phyloP scores from a whole-genome alignment of 2,888 invertebrate genomes.

The Operophtera brumata region DNA sequence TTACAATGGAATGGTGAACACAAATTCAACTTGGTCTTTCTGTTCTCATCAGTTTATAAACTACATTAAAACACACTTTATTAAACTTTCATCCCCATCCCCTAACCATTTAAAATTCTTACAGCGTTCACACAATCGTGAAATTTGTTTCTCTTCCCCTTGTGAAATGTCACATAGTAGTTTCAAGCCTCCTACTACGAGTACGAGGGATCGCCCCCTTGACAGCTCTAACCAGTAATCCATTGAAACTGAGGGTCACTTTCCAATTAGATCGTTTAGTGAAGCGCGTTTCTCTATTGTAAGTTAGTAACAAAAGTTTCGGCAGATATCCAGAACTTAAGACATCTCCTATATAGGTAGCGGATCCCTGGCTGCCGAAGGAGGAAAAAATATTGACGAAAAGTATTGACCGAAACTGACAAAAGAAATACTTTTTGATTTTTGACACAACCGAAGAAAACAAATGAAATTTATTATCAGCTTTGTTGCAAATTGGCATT shows the following conservation, averaged over 20 bases:
- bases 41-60: slow-evolving; percentile 7
- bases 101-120: slow-evolving; percentile 51
- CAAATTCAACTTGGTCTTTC: neutral
- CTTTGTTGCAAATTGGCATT: too few species aligned
- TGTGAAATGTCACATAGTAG: slow-evolving; percentile 55
- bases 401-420: too few species aligned
- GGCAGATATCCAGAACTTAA: too few species aligned
- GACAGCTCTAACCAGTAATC: slow-evolving; percentile 71
- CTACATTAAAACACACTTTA: slow-evolving; percentile 34
- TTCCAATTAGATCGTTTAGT: slow-evolving; percentile 32
- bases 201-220: slow-evolving; percentile 43
- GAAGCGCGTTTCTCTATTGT: slow-evolving; percentile 11
- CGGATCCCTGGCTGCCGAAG: too few species aligned
- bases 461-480: too few species aligned
- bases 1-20: neutral
- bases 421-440: too few species aligned
- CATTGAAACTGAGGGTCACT: slow-evolving; percentile 68
- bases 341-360: too few species aligned
- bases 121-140: slow-evolving; percentile 55
- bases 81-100: slow-evolving; percentile 33
- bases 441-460: too few species aligned
- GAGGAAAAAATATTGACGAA: too few species aligned
- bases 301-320: slow-evolving; percentile 6
- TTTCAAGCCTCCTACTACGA: slow-evolving; percentile 4
- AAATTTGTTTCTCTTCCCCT: slow-evolving; percentile 64